Evolutionary conservation across 2,888 invertebrate species (phyloP).

Genomic region (Drosophila barbarae): DNA sequence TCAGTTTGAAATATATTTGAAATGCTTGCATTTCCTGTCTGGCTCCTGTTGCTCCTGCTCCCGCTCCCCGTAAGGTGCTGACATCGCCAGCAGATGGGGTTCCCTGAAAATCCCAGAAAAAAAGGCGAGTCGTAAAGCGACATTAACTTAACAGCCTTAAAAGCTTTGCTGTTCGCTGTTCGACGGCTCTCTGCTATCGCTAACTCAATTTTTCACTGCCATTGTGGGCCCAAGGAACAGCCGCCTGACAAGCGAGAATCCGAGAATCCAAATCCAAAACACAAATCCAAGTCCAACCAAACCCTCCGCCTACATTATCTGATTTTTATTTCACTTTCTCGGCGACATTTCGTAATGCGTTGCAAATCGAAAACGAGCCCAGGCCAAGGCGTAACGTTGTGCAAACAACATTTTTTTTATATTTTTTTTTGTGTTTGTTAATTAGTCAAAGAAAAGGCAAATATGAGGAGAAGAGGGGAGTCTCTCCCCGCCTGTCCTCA

Average conservation of each 20-base stretch:
- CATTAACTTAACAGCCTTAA: constrained; percentile 59
- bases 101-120: not conserved
- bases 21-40: not conserved
- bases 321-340: constrained; percentile 52
- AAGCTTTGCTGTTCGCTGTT: constrained; percentile 55
- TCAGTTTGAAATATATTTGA: not conserved
- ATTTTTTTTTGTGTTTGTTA: constrained; percentile 54
- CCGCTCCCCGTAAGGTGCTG: not conserved
- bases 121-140: constrained; percentile 44
- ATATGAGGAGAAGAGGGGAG: constrained; percentile 4
- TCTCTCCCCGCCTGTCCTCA: not conserved
- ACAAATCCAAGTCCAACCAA: constrained; percentile 1
- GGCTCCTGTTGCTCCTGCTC: constrained; percentile 5
- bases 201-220: constrained; percentile 63
- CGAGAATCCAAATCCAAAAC: constrained; percentile 2
- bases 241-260: constrained; percentile 18
- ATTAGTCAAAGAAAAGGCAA: constrained; percentile 51
- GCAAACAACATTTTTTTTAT: constrained; percentile 46
- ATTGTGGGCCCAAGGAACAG: constrained; percentile 38
- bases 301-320: constrained; percentile 46
- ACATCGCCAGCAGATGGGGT: not conserved
- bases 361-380: constrained; percentile 61
- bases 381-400: constrained; percentile 23
- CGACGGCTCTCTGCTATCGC: constrained; percentile 27
- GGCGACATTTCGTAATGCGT: constrained; percentile 66